Evolutionary conservation across 2,797 vertebrate genomes (phyloP).

Genomic region (Salmo trutta): DNA sequence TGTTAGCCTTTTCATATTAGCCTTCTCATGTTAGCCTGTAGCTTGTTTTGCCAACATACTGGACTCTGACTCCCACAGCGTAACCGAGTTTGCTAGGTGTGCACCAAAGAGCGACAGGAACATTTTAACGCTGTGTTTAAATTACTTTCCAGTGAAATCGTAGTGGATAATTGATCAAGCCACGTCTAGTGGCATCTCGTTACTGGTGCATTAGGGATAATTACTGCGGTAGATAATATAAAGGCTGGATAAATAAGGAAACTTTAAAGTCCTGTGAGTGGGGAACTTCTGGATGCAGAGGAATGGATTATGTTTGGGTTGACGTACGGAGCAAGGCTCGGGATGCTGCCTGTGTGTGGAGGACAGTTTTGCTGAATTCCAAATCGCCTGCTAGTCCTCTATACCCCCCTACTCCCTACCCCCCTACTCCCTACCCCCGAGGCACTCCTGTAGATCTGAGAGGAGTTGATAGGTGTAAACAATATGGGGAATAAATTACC

Average conservation of each 20-base stretch:
- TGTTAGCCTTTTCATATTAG: background rate
- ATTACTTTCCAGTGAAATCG: background rate
- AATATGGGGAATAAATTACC: no score
- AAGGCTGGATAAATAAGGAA: background rate
- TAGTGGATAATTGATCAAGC: background rate
- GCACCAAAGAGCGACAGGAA: background rate
- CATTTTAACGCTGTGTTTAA: background rate
- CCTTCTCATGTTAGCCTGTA: background rate
- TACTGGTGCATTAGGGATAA: background rate
- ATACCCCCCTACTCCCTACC: no score
- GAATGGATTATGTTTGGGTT: background rate
- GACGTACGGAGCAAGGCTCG: background rate
- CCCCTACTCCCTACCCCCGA: no score
- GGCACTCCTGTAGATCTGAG: no score
- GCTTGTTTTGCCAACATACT: no score
- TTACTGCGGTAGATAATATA: conserved; percentile 1
- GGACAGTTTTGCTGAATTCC: background rate
- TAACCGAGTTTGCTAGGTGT: background rate
- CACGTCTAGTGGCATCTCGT: background rate
- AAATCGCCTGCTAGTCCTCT: no score
- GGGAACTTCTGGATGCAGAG: background rate
- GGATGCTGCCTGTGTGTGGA: no score
- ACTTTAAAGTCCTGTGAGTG: no score
- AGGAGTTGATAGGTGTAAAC: no score
- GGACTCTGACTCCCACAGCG: no score